Evolutionary conservation across 2,888 invertebrate species (phyloP), one percentile per base, ranked within the genome.

Genomic region (Morpho achilles): DNA sequence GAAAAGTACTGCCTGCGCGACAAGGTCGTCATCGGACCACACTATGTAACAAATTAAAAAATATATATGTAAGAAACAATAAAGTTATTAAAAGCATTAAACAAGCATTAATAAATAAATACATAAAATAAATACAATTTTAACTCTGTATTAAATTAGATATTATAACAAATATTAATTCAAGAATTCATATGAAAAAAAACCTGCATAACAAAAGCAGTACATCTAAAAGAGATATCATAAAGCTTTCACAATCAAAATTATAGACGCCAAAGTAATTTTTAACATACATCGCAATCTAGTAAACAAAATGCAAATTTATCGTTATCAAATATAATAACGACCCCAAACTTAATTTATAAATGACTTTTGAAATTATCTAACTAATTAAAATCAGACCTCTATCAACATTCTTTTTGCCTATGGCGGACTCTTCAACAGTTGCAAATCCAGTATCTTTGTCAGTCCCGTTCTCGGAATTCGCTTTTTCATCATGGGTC

Each of bases 1-100:
- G 70, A 91, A 91, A 0, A 91, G 62, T 39, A 91, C 71, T 0
- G 83, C 81, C 66, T 87, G 87, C 0, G 83, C 80, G 0, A 76
- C 69, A 5, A 87, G 71, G 49, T 87, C 84, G 2, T 75, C 74
- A 39, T 78, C 74, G 0, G 72, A 65, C 76, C 77, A 75, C 3
- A 63, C 79, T 67, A 68, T 10, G 16, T 16, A 16, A 16, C 16
- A 84, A 75, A 72, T 55, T 60, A 71, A 56, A 16, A 10, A 50
- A 47, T 44, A 32, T 5, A 45, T 32, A 32, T 32, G 3, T 32
- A 32, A 3, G 32, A 5, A 32, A 32, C 5, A 32, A 32, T 32
- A 5, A 32, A 32, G 32, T 32, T 16, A 16, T 16, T 32, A 5
- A 32, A 32, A 32, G 32, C 32, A 32, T 32, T 32, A 5, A 32